Conservation (phyloP, 2,113 vertebrate species). For the Labeo rohita region DNA sequence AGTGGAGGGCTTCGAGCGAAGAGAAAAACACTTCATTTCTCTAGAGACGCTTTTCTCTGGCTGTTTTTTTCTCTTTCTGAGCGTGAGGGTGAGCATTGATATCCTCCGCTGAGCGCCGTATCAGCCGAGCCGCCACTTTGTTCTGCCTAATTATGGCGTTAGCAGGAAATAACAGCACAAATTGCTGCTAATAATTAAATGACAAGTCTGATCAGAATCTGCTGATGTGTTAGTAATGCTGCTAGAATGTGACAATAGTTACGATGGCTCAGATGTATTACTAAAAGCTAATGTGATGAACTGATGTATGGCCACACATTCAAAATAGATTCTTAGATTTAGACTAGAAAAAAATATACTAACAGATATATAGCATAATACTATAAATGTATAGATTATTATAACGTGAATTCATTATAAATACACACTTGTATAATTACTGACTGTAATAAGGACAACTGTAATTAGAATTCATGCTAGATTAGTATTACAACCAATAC, state of each 20-base stretch:
- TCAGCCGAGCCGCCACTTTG: slow-evolving; percentile 37
- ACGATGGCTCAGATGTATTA: not conserved
- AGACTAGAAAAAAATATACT: not conserved
- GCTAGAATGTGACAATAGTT: not conserved
- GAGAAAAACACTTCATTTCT: slow-evolving; percentile 35
- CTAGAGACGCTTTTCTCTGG: slow-evolving; percentile 23
- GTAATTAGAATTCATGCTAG: slow-evolving; percentile 28
- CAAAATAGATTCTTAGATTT: not conserved
- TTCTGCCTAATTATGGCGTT: slow-evolving; percentile 53
- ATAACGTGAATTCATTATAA: slow-evolving; percentile 2
- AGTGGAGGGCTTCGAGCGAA: slow-evolving; percentile 19
- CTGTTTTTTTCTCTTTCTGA: slow-evolving; percentile 37
- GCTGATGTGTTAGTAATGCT: slow-evolving; percentile 4
- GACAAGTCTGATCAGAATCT: slow-evolving; percentile 54
- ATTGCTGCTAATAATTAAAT: slow-evolving; percentile 56
- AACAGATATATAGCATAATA: not conserved
- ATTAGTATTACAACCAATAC: slow-evolving; percentile 7
- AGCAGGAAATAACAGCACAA: slow-evolving; percentile 51
- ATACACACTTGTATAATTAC: slow-evolving; percentile 25
- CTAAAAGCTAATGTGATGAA: slow-evolving; percentile 5
- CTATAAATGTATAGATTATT: not conserved
- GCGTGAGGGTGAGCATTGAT: slow-evolving; percentile 24
- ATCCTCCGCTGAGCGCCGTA: not conserved
- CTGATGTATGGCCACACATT: not conserved
- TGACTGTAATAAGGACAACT: slow-evolving; percentile 6